Percentiles rank a stretch among this genome's conserved stretches.
These are phyloP conservation scores for Drosophila yakuba DNA, from an alignment of 1,140 invertebrate genomes.

Conservation along the genomic window DNA sequence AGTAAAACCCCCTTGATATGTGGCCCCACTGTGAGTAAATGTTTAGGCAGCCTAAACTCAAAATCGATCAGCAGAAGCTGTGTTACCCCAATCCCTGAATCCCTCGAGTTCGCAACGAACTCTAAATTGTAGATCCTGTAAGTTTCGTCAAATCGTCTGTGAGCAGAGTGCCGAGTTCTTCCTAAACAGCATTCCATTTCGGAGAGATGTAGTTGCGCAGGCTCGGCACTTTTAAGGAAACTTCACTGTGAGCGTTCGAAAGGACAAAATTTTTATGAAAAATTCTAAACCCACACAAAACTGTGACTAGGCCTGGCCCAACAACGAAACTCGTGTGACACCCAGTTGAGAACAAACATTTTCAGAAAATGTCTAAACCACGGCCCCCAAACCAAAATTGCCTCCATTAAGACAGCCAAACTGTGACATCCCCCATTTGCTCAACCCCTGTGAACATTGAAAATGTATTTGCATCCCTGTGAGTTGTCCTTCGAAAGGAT, in stretches of 20 bases:
- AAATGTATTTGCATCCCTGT: constrained; percentile 4
- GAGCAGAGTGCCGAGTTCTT: constrained; percentile 31
- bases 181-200: not conserved
- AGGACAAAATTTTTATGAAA: constrained; percentile 63
- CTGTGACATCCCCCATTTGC: constrained; percentile 44
- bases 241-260: constrained; percentile 56
- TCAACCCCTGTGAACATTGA: not conserved
- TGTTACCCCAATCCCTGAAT: constrained; percentile 12
- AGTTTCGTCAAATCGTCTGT: constrained; percentile 79
- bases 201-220: not conserved
- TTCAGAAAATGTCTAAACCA: constrained; percentile 68
- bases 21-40: constrained; percentile 46
- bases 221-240: constrained; percentile 20
- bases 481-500: constrained; percentile 51
- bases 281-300: constrained; percentile 46
- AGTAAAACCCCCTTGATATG: constrained; percentile 42
- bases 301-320: constrained; percentile 47
- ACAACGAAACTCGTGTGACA: constrained; percentile 18
- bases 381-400: constrained; percentile 47
- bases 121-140: constrained; percentile 29
- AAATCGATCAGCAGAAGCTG: constrained; percentile 36
- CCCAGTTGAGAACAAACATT: constrained; percentile 54
- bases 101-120: constrained; percentile 38
- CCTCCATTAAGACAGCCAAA: constrained; percentile 59
- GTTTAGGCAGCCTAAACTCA: constrained; percentile 24